These are phyloP conservation scores for Monopterus albus DNA, from an alignment of 2,113 vertebrate species.

Conservation along the genomic window DNA sequence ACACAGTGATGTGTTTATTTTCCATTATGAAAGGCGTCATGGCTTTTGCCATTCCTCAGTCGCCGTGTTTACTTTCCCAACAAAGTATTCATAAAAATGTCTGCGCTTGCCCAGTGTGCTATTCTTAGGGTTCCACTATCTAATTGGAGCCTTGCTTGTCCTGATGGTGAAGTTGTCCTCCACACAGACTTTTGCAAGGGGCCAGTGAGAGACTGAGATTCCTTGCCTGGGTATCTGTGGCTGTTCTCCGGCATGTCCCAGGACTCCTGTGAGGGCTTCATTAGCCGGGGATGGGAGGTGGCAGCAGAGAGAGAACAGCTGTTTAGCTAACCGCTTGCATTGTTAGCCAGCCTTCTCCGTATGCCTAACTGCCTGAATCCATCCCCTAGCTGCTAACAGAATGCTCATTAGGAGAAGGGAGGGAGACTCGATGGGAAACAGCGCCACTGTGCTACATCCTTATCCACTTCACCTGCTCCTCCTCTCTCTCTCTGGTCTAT, in stretches of 20 bases:
- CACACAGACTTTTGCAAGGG: slow-evolving; percentile 47
- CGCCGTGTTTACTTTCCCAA: slow-evolving; percentile 52
- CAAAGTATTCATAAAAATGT: slow-evolving; percentile 49
- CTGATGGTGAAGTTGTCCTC: slow-evolving; percentile 45
- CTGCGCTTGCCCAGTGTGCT: slow-evolving; percentile 43
- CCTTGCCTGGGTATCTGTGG: slow-evolving; percentile 55
- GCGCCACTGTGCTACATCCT: slow-evolving; percentile 58
- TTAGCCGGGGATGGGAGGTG: slow-evolving; percentile 81
- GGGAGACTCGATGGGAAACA: slow-evolving; percentile 71
- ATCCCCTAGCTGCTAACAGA: slow-evolving; percentile 83
- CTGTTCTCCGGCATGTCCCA: slow-evolving; percentile 69
- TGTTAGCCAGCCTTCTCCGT: slow-evolving; percentile 84
- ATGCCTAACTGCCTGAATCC: slow-evolving; percentile 80
- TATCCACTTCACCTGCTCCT: slow-evolving; percentile 36
- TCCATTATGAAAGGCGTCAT: slow-evolving; percentile 43
- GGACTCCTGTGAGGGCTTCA: slow-evolving; percentile 83
- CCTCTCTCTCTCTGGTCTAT: slow-evolving; percentile 77
- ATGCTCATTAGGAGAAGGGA: slow-evolving; percentile 81
- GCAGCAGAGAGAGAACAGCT: slow-evolving; percentile 82
- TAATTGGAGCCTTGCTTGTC: slow-evolving; percentile 71
- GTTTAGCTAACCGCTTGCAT: slow-evolving; percentile 84
- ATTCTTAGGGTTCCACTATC: slow-evolving; percentile 67
- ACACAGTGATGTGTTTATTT: slow-evolving; percentile 48
- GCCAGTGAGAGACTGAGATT: slow-evolving; percentile 54
- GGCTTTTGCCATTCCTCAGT: slow-evolving; percentile 27